Base-by-base conservation (phyloP, 2,113 vertebrate genomes). In the Scomber colias region DNA sequence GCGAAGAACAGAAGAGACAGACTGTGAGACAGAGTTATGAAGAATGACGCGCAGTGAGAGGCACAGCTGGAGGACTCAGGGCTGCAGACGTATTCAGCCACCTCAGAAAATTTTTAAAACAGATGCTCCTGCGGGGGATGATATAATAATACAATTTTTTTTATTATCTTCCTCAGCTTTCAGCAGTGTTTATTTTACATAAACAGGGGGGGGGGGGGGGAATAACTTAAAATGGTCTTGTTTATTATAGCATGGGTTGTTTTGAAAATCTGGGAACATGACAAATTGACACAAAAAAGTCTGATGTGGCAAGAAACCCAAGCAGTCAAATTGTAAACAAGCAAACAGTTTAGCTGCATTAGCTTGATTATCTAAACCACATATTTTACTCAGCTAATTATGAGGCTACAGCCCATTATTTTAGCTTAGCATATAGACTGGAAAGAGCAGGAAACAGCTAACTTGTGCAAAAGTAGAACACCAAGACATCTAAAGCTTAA, bases 31-130 rank as follows among this genome's bases (percentile, higher is more conserved):
- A 14, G 56, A 45, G 76, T 40, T 54, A 24, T 44, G 59, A 77
- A 46, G 76, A 65, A 66, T 44, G 62, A 65, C 65, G 55, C 6
- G 1, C 21, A 1, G 60, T 60, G 65, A 64, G 45, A 75, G 24
- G 11, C 70, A 68, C 68, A 70, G 83, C 45, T 77, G 66, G 70
- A 81, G 56, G 68, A 72, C 9, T 1, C 1, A 67, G 65, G 70
- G 77, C 62, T 63, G 51, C 3, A 3, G 53, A 67, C 56, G 2
- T 19, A 45, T 40, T 63, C 63, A 61, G 46, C 63, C 50, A 66
- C 75, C 46, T 15, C 31, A 30, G 79, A 77, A 27, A 11, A 21
- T 57, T 27, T 21, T 35, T 35, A 7, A 75, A 75, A 77, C 50
- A 72, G 14, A 62, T 49, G 62, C 51, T 27, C 77, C 62, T 67